Evolutionary conservation across 2,797 vertebrate genomes (phyloP), one percentile per base, ranked within the genome.

Genomic region (Lerista edwardsae): DNA sequence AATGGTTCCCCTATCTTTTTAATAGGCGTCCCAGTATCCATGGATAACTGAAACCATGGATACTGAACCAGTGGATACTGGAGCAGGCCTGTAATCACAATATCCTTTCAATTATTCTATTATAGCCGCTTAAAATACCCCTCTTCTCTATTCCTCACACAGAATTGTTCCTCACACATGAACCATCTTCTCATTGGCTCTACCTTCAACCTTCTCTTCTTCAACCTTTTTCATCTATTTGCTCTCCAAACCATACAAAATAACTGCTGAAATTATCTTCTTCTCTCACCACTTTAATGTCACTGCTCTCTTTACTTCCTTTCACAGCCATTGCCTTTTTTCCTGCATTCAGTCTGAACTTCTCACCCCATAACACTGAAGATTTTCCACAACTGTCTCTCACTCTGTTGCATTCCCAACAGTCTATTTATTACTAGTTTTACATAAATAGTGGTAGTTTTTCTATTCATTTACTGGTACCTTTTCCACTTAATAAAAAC

Each of bases 181-280:
- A 15, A 75, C 19, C 27, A 75, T 23, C 31, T 29, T 85, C 15
- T 71, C 39, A 81, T 51, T 76, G 51, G 31, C 19, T 76, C 25
- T 36, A 76, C 29, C n/a, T 75, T 25, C 61, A 75, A n/a, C n/a
- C n/a, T 51, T n/a, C 12, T 65, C 31, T 64, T 80, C 5, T 64
- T 72, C 31, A 29, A 41, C 36, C 55, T 21, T 75, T 44, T 47
- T 69, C 31, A n/a, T 64, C 25, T 74, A 47, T 65, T 44, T 29
- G 25, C 44, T 75, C 25, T 81, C 10, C 2, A 71, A 7, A 10
- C 4, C 27, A 14, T 31, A 81, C 11, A 75, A 76, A 69, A 31
- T n/a, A 77, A 71, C 65, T 62, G 41, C n/a, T 76, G 25, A 80
- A 81, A 82, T 76, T 71, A 76, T 76, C 73, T 86, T 61, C n/a